These are phyloP conservation scores for Apodemus sylvaticus DNA, from an alignment of 2,113 vertebrate species.

Conservation along the genomic window DNA sequence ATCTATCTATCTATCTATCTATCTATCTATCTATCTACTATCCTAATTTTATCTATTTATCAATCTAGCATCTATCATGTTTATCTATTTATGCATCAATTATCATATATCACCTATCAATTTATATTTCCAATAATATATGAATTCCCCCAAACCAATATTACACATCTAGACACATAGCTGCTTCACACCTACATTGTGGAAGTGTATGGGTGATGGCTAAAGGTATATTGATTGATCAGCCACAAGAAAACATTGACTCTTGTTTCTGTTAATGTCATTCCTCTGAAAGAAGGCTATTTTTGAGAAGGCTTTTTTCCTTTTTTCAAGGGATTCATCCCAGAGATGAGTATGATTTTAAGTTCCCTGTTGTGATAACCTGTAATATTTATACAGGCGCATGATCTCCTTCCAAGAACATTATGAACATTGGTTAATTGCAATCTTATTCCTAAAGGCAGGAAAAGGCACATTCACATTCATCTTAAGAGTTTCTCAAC, in stretches of 20 bases:
- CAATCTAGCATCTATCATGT: neutral
- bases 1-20: neutral
- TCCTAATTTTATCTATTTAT: neutral
- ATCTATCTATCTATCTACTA: neutral
- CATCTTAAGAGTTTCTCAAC: neutral
- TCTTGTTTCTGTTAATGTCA: neutral
- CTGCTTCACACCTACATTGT: neutral
- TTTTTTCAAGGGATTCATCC: slow-evolving; percentile 42
- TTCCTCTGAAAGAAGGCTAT: neutral
- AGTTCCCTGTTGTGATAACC: slow-evolving; percentile 52
- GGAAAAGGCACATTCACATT: slow-evolving; percentile 57
- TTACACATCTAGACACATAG: neutral
- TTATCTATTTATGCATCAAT: neutral
- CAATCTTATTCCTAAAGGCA: neutral
- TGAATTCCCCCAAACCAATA: neutral
- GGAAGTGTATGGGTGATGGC: neutral
- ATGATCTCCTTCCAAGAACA: slow-evolving; percentile 58
- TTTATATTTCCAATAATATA: neutral
- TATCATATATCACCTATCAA: neutral
- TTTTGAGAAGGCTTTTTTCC: slow-evolving; percentile 20
- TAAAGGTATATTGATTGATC: neutral
- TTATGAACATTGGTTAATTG: slow-evolving; percentile 60
- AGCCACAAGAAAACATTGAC: neutral
- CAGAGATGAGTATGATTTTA: slow-evolving; percentile 52
- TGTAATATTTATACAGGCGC: slow-evolving; percentile 31